Base-by-base conservation (phyloP, 37 sponge, comb jelly and placozoan species). In the Chondrosia reniformis region DNA sequence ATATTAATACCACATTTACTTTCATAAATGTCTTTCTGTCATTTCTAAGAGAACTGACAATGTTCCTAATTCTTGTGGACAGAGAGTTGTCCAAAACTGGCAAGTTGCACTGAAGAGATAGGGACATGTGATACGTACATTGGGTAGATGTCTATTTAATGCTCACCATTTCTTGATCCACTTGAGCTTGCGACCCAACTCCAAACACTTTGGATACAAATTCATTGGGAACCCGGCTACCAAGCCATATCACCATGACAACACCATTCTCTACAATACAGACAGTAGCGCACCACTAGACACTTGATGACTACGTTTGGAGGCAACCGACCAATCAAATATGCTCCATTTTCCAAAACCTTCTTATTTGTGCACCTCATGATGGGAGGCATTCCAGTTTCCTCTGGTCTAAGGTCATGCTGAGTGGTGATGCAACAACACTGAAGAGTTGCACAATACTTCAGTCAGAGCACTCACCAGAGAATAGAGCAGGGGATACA, bases 231-330 rank as follows among this genome's bases (percentile, higher is more conserved):
- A 87, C 82, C n/a, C 84, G 75, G 38, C 81, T 82, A 0, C 97
- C 97, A n/a, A 93, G 69, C 97, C 97, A 96, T 45, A 96, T n/a
- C 74, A 96, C 86, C 74, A 90, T 75, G 39, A 82, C 72, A 15
- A 96, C 37, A 3, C 97, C 97, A 85, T 96, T 96, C 55, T 93
- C 94, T 93, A 46, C 25, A 84, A n/a, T n/a, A 67, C 28, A n/a
- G n/a, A n/a, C 8, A 42, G 69, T 19, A 12, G 36, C 13, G 12
- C 19, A 78, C 10, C 52, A 49, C 52, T 49, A 15, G 15, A 49
- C 15, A 15, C 15, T 10, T 15, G 15, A 49, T 49, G 52, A 49
- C n/a, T n/a, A n/a, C n/a, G 52, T 15, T 49, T 10, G 10, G 52
- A 49, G 15, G 15, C 52, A 49, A 49, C 52, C 52, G 52, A 75